Evolutionary conservation across 2,797 vertebrate species (phyloP), one percentile per base, ranked within the genome.

Genomic region (Hybognathus amarus): DNA sequence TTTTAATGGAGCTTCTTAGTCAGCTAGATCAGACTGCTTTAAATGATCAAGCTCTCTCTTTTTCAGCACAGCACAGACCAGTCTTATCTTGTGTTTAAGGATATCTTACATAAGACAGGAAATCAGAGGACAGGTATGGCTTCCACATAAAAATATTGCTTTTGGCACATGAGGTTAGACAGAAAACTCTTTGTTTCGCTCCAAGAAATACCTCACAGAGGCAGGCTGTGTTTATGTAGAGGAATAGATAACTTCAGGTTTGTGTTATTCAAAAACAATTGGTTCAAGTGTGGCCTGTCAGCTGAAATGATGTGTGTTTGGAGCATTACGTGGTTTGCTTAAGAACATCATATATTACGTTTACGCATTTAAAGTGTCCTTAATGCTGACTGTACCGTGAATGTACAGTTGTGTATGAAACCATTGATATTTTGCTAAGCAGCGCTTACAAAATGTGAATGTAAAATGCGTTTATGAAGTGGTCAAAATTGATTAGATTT

Each of bases 81-180:
- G 91, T 88, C 79, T 87, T 90, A 82, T 93, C 90, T 90, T 92
- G 90, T 89, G 85, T 88, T 88, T 87, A 86, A 89, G 84, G 70
- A 84, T 77, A 77, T 85, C 64, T 83, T 85, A 68, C 86, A 86
- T 80, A 77, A 89, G 86, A 86, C 88, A 89, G 92, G 89, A 91
- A 93, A 86, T 84, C 84, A 86, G 87, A 74, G 88, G 92, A 93
- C 92, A 93, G 93, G 92, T 93, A 92, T 85, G 86, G 90, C 90
- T 87, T 92, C 91, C 89, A 89, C 87, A 73, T 88, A 54, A 64
- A 91, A 90, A 87, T 87, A 90, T 91, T 93, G 89, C 91, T 77
- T 87, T 92, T 94, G 93, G 92, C 90, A 85, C 89, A 70, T 5
- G 74, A 59, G 85, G 24, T 66, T 54, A 68, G 85, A 93, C 91